phyloP scores from a whole-genome alignment of 2,888 invertebrate genomes.

The Marronus borbonicus region DNA sequence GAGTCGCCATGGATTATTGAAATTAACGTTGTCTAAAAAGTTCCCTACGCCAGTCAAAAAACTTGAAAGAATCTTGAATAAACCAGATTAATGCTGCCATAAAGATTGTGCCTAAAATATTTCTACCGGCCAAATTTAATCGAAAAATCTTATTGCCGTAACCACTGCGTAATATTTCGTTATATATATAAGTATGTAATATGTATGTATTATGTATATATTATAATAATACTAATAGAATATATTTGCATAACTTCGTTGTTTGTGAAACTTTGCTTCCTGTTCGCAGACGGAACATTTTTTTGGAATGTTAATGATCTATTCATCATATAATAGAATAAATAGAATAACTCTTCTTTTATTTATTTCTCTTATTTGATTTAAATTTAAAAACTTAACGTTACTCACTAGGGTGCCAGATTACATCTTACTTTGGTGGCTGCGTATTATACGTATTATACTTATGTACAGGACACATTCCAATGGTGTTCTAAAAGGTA shows the following conservation, averaged over 20 bases:
- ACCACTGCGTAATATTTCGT: constrained; percentile 12
- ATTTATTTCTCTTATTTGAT: constrained; percentile 40
- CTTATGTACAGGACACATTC: constrained; percentile 57
- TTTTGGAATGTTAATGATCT: constrained; percentile 54
- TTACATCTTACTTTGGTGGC: constrained; percentile 61
- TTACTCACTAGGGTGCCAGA: constrained; percentile 61
- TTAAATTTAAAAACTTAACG: constrained; percentile 57
- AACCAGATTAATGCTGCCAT: no score
- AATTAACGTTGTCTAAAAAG: no score
- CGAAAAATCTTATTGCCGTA: constrained; percentile 45
- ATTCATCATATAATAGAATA: constrained; percentile 35
- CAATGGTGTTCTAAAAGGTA: constrained; percentile 67
- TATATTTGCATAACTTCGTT: constrained; percentile 70
- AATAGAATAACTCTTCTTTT: constrained; percentile 28
- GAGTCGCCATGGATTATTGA: no score
- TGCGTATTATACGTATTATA: constrained; percentile 54
- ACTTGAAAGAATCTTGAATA: no score
- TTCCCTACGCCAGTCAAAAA: no score
- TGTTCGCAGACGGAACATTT: constrained; percentile 60
- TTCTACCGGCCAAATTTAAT: not conserved
- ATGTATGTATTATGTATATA: constrained; percentile 52
- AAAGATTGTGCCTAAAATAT: no score
- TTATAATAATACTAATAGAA: constrained; percentile 62
- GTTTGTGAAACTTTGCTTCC: constrained; percentile 70
- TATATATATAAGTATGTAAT: constrained; percentile 27